Evolutionary conservation across 2,797 vertebrate species (phyloP).

Genomic region (Simalia tracyae): DNA sequence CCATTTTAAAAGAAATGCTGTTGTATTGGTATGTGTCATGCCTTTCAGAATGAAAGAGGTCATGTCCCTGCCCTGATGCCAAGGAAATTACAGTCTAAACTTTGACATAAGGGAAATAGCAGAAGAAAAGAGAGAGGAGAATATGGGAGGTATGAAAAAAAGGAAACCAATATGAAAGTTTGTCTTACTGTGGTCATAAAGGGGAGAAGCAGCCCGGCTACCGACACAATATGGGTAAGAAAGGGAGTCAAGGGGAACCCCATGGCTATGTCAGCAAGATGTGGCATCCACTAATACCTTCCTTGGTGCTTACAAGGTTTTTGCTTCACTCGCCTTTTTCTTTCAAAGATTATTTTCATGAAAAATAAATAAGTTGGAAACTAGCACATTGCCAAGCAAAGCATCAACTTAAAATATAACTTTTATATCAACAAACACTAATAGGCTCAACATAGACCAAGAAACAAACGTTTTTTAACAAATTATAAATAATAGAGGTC

Average conservation of each 20-base stretch:
- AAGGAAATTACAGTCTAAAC: background rate
- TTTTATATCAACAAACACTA: background rate
- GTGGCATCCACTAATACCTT: background rate
- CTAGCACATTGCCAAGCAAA: background rate
- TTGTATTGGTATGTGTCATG: background rate
- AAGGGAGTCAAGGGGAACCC: background rate
- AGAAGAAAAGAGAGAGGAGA: background rate
- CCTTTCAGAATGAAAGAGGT: background rate
- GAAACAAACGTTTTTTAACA: background rate
- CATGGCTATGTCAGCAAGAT: background rate
- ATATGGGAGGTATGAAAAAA: background rate
- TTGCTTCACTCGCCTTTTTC: background rate
- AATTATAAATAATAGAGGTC: background rate
- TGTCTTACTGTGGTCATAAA: background rate
- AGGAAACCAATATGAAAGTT: background rate
- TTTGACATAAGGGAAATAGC: background rate
- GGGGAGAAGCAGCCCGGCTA: background rate
- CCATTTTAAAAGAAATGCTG: background rate
- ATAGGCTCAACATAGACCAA: background rate
- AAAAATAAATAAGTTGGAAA: background rate
- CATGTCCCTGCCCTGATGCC: background rate
- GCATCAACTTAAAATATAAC: background rate
- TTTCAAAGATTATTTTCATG: background rate
- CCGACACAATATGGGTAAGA: background rate
- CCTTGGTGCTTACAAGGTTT: background rate